These are phyloP conservation scores for Drosophila algonquin DNA, from an alignment of 2,888 invertebrate species.

Conservation along the genomic window DNA sequence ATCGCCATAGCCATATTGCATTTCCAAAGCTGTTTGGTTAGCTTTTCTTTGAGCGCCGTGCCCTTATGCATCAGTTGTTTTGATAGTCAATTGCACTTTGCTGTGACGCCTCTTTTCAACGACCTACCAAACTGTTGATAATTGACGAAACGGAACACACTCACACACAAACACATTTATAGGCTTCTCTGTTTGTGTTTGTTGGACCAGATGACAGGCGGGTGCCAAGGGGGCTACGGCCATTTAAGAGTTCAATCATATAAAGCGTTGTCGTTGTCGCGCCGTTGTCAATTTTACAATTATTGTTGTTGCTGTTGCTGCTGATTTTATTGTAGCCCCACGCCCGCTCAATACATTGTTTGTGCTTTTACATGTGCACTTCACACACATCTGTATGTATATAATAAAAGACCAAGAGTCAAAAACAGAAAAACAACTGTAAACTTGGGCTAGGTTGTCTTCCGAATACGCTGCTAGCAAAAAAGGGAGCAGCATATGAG, in stretches of 20 bases:
- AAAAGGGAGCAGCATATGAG: neutral
- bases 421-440: slow-evolving; percentile 36
- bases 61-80: slow-evolving; percentile 12
- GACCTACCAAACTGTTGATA: slow-evolving; percentile 64
- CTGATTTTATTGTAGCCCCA: slow-evolving; percentile 26
- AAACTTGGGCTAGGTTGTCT: slow-evolving; percentile 4
- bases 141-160: slow-evolving; percentile 53
- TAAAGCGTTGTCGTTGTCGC: slow-evolving; percentile 67
- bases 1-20: slow-evolving; percentile 16
- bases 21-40: slow-evolving; percentile 6
- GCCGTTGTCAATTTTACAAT: slow-evolving; percentile 50
- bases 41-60: slow-evolving; percentile 2
- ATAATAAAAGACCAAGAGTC: slow-evolving; percentile 26
- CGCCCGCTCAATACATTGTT: slow-evolving; percentile 15
- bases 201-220: neutral
- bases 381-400: slow-evolving; percentile 14
- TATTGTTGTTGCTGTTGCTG: slow-evolving; percentile 23
- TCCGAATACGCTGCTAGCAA: neutral
- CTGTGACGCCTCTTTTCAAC: neutral
- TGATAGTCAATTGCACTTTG: neutral
- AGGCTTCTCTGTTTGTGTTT: slow-evolving; percentile 13
- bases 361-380: slow-evolving; percentile 50
- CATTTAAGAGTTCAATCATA: slow-evolving; percentile 73
- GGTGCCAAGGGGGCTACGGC: slow-evolving; percentile 21
- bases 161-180: neutral